Evolutionary conservation across 2,797 vertebrate species (phyloP).

Genomic region (Sebastes trivittatus): DNA sequence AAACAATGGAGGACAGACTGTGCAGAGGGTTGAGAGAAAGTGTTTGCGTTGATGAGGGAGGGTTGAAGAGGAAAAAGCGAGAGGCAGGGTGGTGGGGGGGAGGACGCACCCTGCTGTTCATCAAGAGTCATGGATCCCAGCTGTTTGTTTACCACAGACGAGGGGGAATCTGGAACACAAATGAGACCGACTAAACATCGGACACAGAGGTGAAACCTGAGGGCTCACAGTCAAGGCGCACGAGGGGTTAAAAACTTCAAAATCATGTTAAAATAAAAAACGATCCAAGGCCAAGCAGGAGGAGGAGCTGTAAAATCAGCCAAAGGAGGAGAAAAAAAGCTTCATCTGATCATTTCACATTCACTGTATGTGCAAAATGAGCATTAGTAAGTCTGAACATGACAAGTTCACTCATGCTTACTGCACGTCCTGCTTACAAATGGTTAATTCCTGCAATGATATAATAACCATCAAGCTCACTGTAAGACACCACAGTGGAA

Average conservation of each 20-base stretch:
- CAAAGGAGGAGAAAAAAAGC: slow-evolving; percentile 1
- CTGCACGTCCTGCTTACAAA: not conserved
- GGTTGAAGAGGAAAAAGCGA: slow-evolving; percentile 8
- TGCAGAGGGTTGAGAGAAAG: not conserved
- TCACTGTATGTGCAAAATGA: slow-evolving; percentile 19
- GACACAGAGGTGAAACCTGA: slow-evolving; percentile 47
- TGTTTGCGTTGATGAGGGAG: slow-evolving; percentile 1
- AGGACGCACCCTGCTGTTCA: slow-evolving; percentile 96
- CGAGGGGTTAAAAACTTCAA: slow-evolving; percentile 27
- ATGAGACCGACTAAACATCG: slow-evolving; percentile 88
- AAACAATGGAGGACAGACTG: not conserved
- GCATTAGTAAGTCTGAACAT: slow-evolving; percentile 18
- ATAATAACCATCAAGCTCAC: not conserved
- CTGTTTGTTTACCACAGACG: slow-evolving; percentile 98
- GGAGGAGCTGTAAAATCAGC: slow-evolving; percentile 31
- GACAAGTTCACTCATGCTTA: slow-evolving; percentile 16
- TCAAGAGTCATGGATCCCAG: slow-evolving; percentile 99
- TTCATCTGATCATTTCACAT: slow-evolving; percentile 18
- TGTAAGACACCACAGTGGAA: not conserved
- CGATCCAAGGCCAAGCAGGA: slow-evolving; percentile 38
- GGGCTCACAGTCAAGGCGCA: slow-evolving; percentile 43
- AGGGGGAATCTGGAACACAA: slow-evolving; percentile 99
- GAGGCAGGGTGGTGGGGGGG: slow-evolving; percentile 55
- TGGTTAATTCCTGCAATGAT: not conserved
- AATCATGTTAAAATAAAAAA: slow-evolving; percentile 7